A percentile compares a stretch with the other conserved stretches of the same genome.
Evolutionary conservation across 2,113 vertebrate species (phyloP).

Genomic region (Colinus virginianus): DNA sequence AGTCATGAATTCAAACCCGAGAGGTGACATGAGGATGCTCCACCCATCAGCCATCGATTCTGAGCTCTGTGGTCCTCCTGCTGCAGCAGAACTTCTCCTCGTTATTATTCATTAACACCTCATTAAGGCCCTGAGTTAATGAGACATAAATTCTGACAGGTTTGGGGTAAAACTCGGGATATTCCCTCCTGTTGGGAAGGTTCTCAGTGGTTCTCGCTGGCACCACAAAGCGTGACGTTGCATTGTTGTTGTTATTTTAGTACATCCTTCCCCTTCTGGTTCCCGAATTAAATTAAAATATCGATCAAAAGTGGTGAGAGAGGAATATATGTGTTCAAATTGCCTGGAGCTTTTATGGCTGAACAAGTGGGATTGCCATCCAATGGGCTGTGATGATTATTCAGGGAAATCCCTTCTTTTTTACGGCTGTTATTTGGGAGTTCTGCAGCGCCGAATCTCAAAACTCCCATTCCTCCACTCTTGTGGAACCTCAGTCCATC

Average conservation of each 20-base stretch:
- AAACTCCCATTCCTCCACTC: not conserved
- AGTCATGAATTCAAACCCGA: not conserved
- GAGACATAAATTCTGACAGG: not conserved
- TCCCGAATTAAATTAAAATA: not conserved
- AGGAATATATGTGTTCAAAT: not conserved
- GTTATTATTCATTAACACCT: not conserved
- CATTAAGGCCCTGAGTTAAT: not conserved
- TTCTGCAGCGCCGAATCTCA: not conserved
- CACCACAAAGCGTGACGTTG: not conserved
- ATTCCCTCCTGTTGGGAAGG: not conserved
- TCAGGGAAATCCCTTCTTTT: not conserved
- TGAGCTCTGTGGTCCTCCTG: not conserved
- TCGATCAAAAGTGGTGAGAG: not conserved
- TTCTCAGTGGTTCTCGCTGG: not conserved
- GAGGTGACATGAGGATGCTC: not conserved
- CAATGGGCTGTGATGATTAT: accelerated
- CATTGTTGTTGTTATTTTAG: not conserved
- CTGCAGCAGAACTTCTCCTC: not conserved
- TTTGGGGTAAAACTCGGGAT: not conserved
- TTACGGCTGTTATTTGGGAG: not conserved
- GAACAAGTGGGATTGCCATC: accelerated
- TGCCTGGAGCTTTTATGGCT: not conserved
- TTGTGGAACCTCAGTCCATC: not conserved
- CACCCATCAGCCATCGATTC: too few species aligned
- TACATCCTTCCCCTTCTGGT: too few species aligned